Conservation (phyloP, 2,888 invertebrate species). For the Asteroscopus sphinx region DNA sequence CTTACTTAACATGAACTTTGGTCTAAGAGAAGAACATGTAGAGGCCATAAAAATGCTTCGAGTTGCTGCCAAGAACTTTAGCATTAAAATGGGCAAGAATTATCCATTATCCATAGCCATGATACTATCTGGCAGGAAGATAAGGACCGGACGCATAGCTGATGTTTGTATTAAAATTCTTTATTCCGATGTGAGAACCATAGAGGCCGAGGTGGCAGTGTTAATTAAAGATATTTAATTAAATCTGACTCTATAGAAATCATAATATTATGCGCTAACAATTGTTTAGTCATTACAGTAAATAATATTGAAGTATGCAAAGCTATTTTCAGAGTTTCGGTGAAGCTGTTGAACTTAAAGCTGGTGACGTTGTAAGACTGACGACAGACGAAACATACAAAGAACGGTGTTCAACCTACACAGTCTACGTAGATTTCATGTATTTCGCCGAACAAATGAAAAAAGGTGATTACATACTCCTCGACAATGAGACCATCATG, state of each 20-base stretch:
- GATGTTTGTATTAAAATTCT: conserved; percentile 87
- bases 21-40: conserved; percentile 77
- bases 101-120: conserved; percentile 95
- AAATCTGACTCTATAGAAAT: too few species aligned
- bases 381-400: conserved; percentile 89
- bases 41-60: conserved; percentile 82
- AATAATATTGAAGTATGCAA: too few species aligned
- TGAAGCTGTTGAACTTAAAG: conserved; percentile 75
- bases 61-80: conserved; percentile 88
- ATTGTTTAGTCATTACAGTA: too few species aligned
- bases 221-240: too few species aligned
- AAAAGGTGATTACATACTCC: conserved; percentile 83
- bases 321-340: conserved; percentile 73
- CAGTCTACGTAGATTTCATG: conserved; percentile 89
- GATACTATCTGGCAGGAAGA: conserved; percentile 96
- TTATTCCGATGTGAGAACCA: too few species aligned
- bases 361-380: conserved; percentile 83
- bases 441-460: conserved; percentile 84
- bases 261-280: too few species aligned
- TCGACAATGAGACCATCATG: conserved; percentile 93
- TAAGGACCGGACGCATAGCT: conserved; percentile 95
- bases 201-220: too few species aligned
- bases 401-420: conserved; percentile 88
- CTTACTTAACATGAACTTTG: conserved; percentile 81
- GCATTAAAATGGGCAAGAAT: conserved; percentile 89